Evolutionary conservation across 2,113 vertebrate genomes (phyloP), one percentile per base, ranked within the genome.

Genomic region (Meriones unguiculatus): DNA sequence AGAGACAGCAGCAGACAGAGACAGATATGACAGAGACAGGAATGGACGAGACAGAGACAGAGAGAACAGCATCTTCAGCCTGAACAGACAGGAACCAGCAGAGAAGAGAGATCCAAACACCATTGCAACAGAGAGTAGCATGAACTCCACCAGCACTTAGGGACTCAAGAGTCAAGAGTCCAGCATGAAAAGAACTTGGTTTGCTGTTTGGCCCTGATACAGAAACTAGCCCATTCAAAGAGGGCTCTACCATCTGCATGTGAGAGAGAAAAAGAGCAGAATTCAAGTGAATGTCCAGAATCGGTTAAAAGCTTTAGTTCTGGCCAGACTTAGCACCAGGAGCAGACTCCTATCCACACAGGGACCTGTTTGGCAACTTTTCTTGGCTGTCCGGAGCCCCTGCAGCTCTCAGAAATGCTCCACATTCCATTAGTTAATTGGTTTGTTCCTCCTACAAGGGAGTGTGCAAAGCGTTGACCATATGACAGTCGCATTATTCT

Each of bases 391-490:
- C 30, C 50, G 7, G n/a, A 87, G 64, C 77, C 94, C 94, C 95
- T n/a, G 67, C 72, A 10, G 88, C n/a, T 96, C 84, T 89, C 70
- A 89, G 82, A 62, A 95, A 95, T 82, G 91, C 73, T 78, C 89
- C 93, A 91, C 97, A 97, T 98, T 97, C 97, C 97, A 84, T 50
- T 25, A 2, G 77, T 96, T 97, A 95, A 97, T 97, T 97, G 94
- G 94, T 76, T 95, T 95, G 95, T 95, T 97, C 96, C 96, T 95
- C 75, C 93, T 70, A 2, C 64, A 41, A 76, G 87, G n/a, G 90
- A 80, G 85, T 90, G 90, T 57, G 92, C 85, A 14, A 7, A 73
- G 80, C 80, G 25, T 46, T 35, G 62, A n/a, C n/a, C 96, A 88
- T 46, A 30, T 77, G 95, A 93, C 95, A 22, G 10, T 5, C 30